Evolutionary conservation across 1,140 invertebrate species (phyloP).

Genomic region (Neotoxoptera formosana): DNA sequence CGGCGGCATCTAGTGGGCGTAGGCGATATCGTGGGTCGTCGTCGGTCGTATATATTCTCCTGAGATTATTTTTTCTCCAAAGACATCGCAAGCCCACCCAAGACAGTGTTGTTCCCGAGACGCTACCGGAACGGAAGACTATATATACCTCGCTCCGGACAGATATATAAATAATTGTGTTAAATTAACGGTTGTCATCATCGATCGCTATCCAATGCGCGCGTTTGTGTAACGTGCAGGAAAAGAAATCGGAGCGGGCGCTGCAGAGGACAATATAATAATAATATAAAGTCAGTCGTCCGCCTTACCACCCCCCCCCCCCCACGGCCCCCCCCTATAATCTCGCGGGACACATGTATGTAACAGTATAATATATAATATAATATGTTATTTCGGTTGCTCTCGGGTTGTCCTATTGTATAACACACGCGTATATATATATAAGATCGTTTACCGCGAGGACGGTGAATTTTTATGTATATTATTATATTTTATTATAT

Average conservation of each 20-base stretch:
- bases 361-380: background rate
- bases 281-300: background rate
- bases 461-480: slow-evolving; percentile 11
- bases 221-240: background rate
- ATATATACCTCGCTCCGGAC: background rate
- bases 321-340: too few relatives aligned
- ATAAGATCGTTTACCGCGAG: background rate
- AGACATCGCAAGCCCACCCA: slow-evolving; percentile 22
- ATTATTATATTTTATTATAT: slow-evolving; percentile 29
- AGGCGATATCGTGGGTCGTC: slow-evolving; percentile 26
- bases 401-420: background rate
- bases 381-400: background rate
- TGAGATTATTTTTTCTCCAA: background rate
- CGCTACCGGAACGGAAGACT: slow-evolving; percentile 30
- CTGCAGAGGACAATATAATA: background rate
- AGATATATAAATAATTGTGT: slow-evolving; percentile 29
- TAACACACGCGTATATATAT: background rate
- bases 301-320: too few relatives aligned
- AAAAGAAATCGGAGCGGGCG: background rate
- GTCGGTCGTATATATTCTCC: background rate
- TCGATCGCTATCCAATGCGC: slow-evolving; percentile 23
- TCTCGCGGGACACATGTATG: too few relatives aligned
- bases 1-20: slow-evolving; percentile 44
- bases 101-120: background rate
- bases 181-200: slow-evolving; percentile 31